A percentile compares a stretch with the other conserved stretches of the same genome.
These are phyloP conservation scores for Glaucomys volans DNA, from an alignment of 2,113 vertebrate genomes.

Conservation along the genomic window DNA sequence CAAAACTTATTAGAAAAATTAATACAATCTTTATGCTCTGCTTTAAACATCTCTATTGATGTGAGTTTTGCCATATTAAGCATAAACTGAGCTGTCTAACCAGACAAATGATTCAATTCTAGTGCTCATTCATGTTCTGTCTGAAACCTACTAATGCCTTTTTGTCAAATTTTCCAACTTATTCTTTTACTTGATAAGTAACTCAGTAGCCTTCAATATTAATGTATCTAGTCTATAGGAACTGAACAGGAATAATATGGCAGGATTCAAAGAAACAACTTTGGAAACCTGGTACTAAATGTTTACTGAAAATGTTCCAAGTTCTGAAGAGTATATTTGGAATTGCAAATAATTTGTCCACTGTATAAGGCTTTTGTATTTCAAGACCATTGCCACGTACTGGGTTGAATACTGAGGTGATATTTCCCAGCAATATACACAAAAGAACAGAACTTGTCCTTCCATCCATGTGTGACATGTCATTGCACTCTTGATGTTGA, in stretches of 20 bases:
- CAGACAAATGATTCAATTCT: neutral
- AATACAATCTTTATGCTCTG: neutral
- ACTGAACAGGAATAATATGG: neutral
- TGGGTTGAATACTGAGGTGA: neutral
- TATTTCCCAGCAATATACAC: neutral
- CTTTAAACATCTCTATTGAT: neutral
- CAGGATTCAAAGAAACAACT: neutral
- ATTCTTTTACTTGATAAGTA: neutral
- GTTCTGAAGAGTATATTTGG: neutral
- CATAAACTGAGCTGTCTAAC: neutral
- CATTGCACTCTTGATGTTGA: neutral
- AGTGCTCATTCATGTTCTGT: neutral
- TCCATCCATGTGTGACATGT: neutral
- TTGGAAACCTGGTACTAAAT: neutral
- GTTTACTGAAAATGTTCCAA: neutral
- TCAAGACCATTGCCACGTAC: neutral
- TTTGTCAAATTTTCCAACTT: slow-evolving; percentile 25
- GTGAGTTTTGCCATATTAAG: neutral
- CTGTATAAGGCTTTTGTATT: neutral
- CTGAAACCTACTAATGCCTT: neutral
- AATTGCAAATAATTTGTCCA: rapidly evolving
- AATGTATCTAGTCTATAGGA: neutral
- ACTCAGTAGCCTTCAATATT: neutral
- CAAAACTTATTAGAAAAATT: neutral
- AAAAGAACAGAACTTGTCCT: neutral